phyloP scores from a whole-genome alignment of 2,797 vertebrate genomes.

The Phoxinus dragarum region DNA sequence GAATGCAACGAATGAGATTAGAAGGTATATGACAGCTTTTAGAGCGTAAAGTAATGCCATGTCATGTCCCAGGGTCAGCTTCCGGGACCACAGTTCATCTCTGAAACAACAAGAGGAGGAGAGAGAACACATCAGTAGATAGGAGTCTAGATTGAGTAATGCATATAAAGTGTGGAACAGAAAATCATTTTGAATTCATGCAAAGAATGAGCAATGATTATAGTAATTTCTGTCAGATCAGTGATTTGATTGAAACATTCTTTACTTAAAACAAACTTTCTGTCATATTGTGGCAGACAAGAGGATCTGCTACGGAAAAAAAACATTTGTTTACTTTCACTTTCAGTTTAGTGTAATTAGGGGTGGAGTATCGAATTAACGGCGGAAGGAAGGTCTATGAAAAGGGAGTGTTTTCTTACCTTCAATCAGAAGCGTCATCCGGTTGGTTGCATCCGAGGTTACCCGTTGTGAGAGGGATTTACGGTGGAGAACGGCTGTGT shows the following conservation, averaged over 20 bases:
- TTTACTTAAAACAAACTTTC: not conserved
- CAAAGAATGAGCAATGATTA: constrained; percentile 11
- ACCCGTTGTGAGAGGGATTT: too few relatives aligned
- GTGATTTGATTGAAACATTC: not conserved
- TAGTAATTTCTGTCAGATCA: not conserved
- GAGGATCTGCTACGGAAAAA: too few relatives aligned
- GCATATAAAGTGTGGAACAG: not conserved
- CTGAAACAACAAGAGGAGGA: not conserved
- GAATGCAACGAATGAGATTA: constrained; percentile 70
- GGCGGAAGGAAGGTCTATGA: too few relatives aligned
- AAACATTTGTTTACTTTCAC: too few relatives aligned
- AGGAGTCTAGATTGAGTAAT: not conserved
- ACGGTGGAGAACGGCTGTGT: too few relatives aligned
- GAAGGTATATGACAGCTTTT: constrained; percentile 57
- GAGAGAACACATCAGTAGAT: not conserved
- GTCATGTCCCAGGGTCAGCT: constrained; percentile 4
- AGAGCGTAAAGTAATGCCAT: constrained; percentile 14
- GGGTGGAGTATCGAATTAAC: too few relatives aligned
- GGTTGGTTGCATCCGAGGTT: too few relatives aligned
- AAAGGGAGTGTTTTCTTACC: too few relatives aligned
- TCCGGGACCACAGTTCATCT: not conserved
- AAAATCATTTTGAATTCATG: constrained; percentile 25
- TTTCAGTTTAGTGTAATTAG: too few relatives aligned
- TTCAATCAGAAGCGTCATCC: too few relatives aligned
- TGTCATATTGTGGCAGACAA: not conserved